phyloP scores from a whole-genome alignment of 1,140 invertebrate species.

The Procambarus clarkii region DNA sequence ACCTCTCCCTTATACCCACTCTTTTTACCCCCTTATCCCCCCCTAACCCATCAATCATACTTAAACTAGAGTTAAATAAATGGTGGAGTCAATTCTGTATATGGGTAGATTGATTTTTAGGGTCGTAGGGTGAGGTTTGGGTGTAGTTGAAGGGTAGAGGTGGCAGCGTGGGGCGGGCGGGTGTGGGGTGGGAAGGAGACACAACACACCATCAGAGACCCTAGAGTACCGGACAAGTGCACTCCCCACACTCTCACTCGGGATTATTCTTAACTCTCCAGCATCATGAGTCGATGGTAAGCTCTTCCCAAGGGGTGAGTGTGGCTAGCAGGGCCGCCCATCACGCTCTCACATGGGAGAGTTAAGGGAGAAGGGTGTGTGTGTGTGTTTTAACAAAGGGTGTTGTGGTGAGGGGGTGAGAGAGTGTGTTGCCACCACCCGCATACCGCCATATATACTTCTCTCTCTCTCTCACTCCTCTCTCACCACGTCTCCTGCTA shows the following conservation, averaged over 20 bases:
- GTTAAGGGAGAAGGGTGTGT: background rate
- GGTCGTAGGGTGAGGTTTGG: background rate
- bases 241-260: background rate
- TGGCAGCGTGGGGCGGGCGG: background rate
- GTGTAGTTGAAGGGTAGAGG: background rate
- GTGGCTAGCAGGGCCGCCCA: no score
- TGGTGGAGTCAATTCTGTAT: background rate
- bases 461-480: no score
- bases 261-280: background rate
- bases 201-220: background rate
- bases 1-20: background rate
- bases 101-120: background rate
- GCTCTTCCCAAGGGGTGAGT: background rate
- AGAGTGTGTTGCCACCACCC: background rate
- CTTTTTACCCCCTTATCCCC: background rate
- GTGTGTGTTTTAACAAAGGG: background rate
- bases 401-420: background rate
- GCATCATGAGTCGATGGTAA: constrained; percentile 5
- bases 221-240: background rate
- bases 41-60: no score
- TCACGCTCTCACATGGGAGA: no score
- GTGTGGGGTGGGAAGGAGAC: background rate
- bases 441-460: background rate
- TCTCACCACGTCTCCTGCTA: no score
- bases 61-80: no score